phyloP scores from a whole-genome alignment of 2,888 invertebrate genomes.

The Rotaria socialis region DNA sequence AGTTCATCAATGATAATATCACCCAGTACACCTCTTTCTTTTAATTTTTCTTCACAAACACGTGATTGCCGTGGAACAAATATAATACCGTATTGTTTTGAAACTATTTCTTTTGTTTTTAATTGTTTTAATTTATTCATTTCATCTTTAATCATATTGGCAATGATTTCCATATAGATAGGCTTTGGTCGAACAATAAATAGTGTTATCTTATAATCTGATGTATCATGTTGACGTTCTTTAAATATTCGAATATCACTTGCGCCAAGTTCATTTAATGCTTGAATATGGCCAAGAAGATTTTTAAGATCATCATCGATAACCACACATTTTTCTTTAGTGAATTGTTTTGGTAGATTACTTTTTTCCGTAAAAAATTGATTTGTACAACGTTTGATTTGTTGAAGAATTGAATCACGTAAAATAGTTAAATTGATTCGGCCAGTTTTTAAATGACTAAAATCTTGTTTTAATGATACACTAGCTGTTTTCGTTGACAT shows the following conservation, averaged over 20 bases:
- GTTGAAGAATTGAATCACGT: conserved; percentile 16
- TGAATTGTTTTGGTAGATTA: conserved; percentile 7
- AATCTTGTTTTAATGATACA: neutral
- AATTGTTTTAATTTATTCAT: neutral
- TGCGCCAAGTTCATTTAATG: neutral
- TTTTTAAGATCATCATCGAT: conserved; percentile 17
- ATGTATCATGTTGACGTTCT: conserved; percentile 37
- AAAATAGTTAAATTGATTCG: conserved; percentile 6
- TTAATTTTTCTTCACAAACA: conserved; percentile 77
- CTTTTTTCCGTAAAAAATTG: neutral
- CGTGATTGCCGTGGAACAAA: conserved; percentile 82
- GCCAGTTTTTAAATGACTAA: conserved; percentile 24
- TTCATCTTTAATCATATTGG: conserved; percentile 28
- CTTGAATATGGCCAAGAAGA: conserved; percentile 16
- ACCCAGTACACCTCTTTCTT: conserved; percentile 74
- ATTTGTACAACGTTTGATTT: conserved; percentile 23
- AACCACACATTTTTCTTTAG: conserved; percentile 28
- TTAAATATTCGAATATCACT: conserved; percentile 29
- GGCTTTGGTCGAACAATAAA: conserved; percentile 33
- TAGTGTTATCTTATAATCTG: conserved; percentile 27
- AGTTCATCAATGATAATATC: conserved; percentile 73
- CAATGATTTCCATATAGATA: conserved; percentile 28
- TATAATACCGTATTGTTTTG: conserved; percentile 76
- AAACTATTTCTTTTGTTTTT: neutral
- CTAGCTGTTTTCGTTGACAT: neutral